Evolutionary conservation across 2,113 vertebrate genomes (phyloP).

Genomic region (Anoplopoma fimbria): DNA sequence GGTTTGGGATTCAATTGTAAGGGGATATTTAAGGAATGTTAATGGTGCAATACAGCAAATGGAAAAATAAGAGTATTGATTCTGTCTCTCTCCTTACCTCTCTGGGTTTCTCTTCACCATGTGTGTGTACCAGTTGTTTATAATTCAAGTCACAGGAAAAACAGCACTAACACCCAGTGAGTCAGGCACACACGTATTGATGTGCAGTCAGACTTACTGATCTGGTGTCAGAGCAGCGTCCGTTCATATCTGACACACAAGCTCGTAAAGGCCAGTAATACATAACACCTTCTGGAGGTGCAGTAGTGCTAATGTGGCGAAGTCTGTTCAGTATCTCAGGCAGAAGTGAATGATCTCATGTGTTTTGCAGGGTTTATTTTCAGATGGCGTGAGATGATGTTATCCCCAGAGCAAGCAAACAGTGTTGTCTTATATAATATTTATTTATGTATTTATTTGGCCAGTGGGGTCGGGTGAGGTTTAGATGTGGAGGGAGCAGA

Average conservation of each 20-base stretch:
- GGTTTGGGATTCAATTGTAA: constrained; percentile 47
- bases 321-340: neutral
- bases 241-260: constrained; percentile 36
- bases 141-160: constrained; percentile 71
- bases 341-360: constrained; percentile 9
- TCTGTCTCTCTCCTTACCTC: constrained; percentile 30
- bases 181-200: constrained; percentile 49
- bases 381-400: neutral
- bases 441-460: neutral
- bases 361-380: constrained; percentile 36
- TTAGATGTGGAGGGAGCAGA: neutral
- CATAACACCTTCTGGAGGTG: constrained; percentile 23
- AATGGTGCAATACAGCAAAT: constrained; percentile 68
- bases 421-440: constrained; percentile 7
- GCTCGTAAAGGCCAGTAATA: neutral
- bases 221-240: constrained; percentile 10
- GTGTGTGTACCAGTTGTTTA: constrained; percentile 42
- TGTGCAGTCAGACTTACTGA: constrained; percentile 43
- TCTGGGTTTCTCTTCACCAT: constrained; percentile 4
- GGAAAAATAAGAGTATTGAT: constrained; percentile 62
- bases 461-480: neutral
- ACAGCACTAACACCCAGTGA: constrained; percentile 27
- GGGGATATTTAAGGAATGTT: constrained; percentile 66
- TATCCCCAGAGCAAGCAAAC: neutral
- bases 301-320: constrained; percentile 6